A percentile compares a stretch with the other conserved stretches of the same genome.
Evolutionary conservation across 2,113 vertebrate species (phyloP).

Genomic region (Notarius quadriscutis): DNA sequence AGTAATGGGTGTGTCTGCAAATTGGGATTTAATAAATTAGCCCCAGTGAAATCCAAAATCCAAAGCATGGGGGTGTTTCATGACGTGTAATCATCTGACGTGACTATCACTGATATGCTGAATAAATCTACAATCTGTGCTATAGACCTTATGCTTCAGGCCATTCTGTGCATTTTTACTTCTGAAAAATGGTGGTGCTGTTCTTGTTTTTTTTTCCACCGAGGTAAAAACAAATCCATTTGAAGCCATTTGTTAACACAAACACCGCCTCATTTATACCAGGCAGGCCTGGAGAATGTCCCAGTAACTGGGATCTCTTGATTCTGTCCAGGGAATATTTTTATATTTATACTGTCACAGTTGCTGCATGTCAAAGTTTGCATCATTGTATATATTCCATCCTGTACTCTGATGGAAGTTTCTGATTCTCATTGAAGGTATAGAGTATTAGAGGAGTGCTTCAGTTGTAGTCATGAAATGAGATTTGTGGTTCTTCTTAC

Average conservation of each 20-base stretch:
- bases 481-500: neutral
- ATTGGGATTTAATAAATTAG: neutral
- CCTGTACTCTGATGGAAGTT: neutral
- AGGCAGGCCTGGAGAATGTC: neutral
- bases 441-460: neutral
- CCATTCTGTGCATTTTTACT: neutral
- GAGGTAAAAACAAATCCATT: neutral
- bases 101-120: neutral
- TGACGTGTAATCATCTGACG: neutral
- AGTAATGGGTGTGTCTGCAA: neutral
- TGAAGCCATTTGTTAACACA: neutral
- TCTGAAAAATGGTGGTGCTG: neutral
- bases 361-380: neutral
- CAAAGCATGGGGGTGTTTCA: neutral
- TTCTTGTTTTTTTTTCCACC: neutral
- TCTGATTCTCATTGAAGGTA: neutral
- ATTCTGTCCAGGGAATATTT: neutral
- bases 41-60: neutral
- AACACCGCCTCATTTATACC: neutral
- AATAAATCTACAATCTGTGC: neutral
- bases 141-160: neutral
- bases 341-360: neutral
- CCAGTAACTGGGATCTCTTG: neutral
- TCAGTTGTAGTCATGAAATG: neutral
- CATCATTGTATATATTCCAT: neutral